Evolutionary conservation across 2,797 vertebrate genomes (phyloP).

Genomic region (Sciurus vulgaris): DNA sequence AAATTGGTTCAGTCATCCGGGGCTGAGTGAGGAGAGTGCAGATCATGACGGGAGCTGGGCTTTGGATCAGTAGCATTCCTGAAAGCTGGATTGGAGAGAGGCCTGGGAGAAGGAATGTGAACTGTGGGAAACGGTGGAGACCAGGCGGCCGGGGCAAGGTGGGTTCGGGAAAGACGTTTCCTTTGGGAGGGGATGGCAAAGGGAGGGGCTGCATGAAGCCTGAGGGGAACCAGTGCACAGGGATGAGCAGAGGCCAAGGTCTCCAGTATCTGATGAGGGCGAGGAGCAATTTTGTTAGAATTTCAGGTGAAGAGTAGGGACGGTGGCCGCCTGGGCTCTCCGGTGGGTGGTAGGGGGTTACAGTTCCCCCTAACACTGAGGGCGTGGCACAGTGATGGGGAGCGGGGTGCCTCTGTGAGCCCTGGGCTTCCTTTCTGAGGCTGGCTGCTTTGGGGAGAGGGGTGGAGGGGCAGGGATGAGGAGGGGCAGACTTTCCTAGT

Average conservation of each 20-base stretch:
- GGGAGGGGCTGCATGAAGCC: too few relatives aligned
- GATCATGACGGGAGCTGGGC: background rate
- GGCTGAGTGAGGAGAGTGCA: background rate
- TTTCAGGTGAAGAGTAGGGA: background rate
- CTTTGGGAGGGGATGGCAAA: background rate
- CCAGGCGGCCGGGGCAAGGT: accelerated
- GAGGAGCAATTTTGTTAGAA: background rate
- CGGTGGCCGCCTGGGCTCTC: background rate
- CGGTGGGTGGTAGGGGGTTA: too few relatives aligned
- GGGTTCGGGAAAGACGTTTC: too few relatives aligned
- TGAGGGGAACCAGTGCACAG: background rate
- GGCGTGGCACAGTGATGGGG: background rate
- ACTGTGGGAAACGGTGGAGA: background rate
- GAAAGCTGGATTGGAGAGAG: background rate
- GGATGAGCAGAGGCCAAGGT: background rate
- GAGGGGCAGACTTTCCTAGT: background rate
- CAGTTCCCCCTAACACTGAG: background rate
- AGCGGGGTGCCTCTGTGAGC: too few relatives aligned
- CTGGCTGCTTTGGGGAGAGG: background rate
- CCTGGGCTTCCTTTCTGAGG: background rate
- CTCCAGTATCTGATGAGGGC: too few relatives aligned
- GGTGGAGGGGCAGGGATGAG: accelerated
- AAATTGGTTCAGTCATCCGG: background rate
- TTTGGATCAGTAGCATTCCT: too few relatives aligned
- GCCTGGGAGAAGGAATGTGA: background rate